These are phyloP conservation scores for Branchinecta sandiegonensis DNA, from an alignment of 2,888 invertebrate species.

Conservation along the genomic window DNA sequence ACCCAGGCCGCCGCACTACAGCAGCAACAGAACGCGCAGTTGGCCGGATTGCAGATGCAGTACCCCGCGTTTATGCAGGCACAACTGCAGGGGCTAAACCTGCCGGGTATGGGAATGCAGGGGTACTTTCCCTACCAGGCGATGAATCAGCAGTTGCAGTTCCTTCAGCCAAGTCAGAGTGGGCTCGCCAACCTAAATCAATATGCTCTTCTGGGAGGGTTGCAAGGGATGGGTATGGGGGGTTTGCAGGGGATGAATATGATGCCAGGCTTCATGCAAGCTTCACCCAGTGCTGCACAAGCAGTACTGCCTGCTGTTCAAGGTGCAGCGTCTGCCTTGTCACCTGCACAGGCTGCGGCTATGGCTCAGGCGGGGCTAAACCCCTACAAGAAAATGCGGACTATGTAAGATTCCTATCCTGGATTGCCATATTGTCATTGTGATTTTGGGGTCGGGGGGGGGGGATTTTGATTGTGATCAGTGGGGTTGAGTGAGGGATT, in stretches of 20 bases:
- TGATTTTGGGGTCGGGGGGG: no score
- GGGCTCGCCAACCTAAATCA: neutral
- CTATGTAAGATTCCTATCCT: slow-evolving; percentile 43
- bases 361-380: slow-evolving; percentile 46
- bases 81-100: slow-evolving; percentile 27
- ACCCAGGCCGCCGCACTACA: slow-evolving; percentile 22
- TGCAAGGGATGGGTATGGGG: slow-evolving; percentile 2
- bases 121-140: slow-evolving; percentile 15
- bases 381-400: slow-evolving; percentile 82
- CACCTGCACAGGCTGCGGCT: slow-evolving; percentile 27
- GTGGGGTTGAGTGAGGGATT: no score
- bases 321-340: slow-evolving; percentile 16
- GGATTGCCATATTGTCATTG: no score
- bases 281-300: slow-evolving; percentile 5
- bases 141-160: slow-evolving; percentile 7
- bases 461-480: no score
- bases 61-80: slow-evolving; percentile 23
- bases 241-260: slow-evolving; percentile 15
- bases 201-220: neutral
- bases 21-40: slow-evolving; percentile 23
- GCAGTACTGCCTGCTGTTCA: slow-evolving; percentile 20
- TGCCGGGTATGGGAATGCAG: slow-evolving; percentile 19
- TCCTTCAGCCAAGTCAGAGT: neutral
- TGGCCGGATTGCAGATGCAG: slow-evolving; percentile 24
- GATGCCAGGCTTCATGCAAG: slow-evolving; percentile 17